Evolutionary conservation across 2,797 vertebrate genomes (phyloP), one percentile per base, ranked within the genome.

Genomic region (Labeo calbasu): DNA sequence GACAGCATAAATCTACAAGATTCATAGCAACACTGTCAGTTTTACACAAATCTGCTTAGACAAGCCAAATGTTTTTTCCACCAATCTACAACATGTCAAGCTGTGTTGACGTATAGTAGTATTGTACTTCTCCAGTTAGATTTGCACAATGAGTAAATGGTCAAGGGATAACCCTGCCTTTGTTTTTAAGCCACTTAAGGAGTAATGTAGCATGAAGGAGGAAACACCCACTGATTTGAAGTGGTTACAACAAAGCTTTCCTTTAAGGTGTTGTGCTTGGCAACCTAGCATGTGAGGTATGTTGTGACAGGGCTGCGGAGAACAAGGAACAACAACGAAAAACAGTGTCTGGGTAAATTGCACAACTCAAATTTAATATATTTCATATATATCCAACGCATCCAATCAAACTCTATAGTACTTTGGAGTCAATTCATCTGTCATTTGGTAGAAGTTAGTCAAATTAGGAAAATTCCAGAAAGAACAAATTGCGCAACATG

Each of bases 141-240:
- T 21, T 12, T 23, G 19, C 48, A 63, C 19, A 75, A 75, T 36
- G 81, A 14, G 9, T 43, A 75, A 65, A 75, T 65, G 51, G 59
- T 63, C 46, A 73, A 65, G 32, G 28, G 21, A 75, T 66, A 66
- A 53, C 46, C 55, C 81, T 53, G 70, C 14, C 43, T 76, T 53
- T 82, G 71, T 76, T 73, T 81, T 32, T 17, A 53, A 61, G 68
- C 61, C 77, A 79, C 77, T 79, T 65, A 66, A 79, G 77, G 23
- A 28, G 77, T 65, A 79, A 66, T 79, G 61, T 61, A 79, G 77
- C 77, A 79, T 36, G 77, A 79, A 79, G 25, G 36, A 46, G 46
- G 77, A 51, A 66, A 79, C 77, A 51, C 77, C 77, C 61, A 79
- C 77, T 21, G 25, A 79, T 79, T 14, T 79, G 77, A 79, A 79